Base-by-base conservation (phyloP, 2,797 vertebrate genomes). In the Bufotes viridis region DNA sequence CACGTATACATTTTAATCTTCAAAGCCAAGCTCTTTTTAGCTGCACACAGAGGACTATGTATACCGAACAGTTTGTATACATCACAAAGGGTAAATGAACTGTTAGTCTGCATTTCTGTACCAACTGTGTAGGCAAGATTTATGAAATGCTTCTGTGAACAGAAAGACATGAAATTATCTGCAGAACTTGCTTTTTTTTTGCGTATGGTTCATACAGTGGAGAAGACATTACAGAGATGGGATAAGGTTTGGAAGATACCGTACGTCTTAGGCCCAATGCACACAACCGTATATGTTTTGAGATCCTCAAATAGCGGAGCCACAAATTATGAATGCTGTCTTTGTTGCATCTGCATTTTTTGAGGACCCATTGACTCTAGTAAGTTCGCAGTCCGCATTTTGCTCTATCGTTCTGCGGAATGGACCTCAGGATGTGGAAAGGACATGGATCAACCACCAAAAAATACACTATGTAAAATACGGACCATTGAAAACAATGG, bases 1-100 rank as follows among this genome's bases (percentile, higher is more conserved):
- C 75, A 87, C 65, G 81, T 87, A 89, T 89, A 86, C 88, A 82
- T 89, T 89, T 84, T 87, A 80, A 61, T 84, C 85, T 87, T 89
- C 88, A 89, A 87, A 87, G 88, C 75, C 22, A 22, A 74, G 74
- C 57, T 29, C 7, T 29, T 81, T 69, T n/a, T 81, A 75, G 78
- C 67, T 80, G 83, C 67, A 76, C 80, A 85, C 22, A 34, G 24
- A 78, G 29, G 42, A 55, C n/a, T 65, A 81, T 85, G 78, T 85
- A 80, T 75, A 88, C 67, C 65, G 49, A 78, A 20, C 15, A 75
- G 29, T 42, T 63, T 85, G 69, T 78, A 76, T 78, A 85, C 49
- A 53, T 78, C 57, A 67, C 84, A 78, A 26, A 49, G 58, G 70
- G 61, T 84, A 61, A 42, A 75, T 24, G 11, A 84, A 84, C 53